Evolutionary conservation across 2,888 invertebrate species (phyloP).

Genomic region (Piscicola geometra): DNA sequence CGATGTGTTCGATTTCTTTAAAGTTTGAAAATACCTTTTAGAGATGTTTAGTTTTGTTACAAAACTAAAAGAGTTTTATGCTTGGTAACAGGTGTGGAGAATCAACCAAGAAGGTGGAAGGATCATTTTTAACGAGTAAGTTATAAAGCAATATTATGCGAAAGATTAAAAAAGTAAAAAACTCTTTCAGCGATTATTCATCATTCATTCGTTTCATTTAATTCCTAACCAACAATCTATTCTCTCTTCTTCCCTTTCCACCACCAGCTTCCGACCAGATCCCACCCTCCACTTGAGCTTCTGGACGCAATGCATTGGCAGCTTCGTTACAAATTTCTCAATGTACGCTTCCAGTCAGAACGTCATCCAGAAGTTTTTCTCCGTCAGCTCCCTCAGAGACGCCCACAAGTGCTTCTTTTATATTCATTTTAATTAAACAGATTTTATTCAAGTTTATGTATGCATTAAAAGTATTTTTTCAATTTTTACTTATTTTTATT

Average conservation of each 20-base stretch:
- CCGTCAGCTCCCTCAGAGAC: slow-evolving; percentile 35
- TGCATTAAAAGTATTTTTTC: no score
- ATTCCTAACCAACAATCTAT: no score
- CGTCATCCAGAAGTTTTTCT: slow-evolving; percentile 41
- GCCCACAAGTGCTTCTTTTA: no score
- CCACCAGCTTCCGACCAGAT: slow-evolving; percentile 63
- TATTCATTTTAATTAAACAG: no score
- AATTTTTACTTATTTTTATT: no score
- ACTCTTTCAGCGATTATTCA: background rate
- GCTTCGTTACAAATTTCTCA: slow-evolving; percentile 83
- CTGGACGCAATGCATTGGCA: slow-evolving; percentile 78
- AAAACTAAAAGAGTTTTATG: no score
- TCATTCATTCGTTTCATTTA: no score
- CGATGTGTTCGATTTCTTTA: no score
- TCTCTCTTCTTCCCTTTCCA: background rate
- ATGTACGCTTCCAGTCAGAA: slow-evolving; percentile 88
- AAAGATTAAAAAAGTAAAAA: background rate
- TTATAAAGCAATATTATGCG: no score
- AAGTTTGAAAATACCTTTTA: no score
- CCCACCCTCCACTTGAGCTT: slow-evolving; percentile 80
- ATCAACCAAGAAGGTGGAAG: slow-evolving; percentile 38
- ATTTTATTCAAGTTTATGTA: no score
- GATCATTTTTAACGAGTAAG: slow-evolving; percentile 38
- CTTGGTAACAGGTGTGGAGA: slow-evolving; percentile 35
- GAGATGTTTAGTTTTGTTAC: no score